Percentiles rank a stretch among this genome's conserved stretches.
phyloP scores from a whole-genome alignment of 1,140 invertebrate genomes.

The Sitobion miscanthi region DNA sequence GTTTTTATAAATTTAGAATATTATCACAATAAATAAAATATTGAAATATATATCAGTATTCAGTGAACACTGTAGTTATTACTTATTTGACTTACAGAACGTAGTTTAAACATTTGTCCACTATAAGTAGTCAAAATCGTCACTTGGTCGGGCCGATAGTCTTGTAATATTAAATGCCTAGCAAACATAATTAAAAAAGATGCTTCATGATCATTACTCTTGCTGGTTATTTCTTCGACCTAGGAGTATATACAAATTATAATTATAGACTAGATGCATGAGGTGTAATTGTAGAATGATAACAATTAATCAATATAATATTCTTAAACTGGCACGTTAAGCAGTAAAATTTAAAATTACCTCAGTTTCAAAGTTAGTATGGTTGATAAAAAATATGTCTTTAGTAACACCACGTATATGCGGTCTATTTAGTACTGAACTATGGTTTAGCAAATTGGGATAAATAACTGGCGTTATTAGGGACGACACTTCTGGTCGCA shows the following conservation, averaged over 20 bases:
- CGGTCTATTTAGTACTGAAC: slow-evolving; percentile 65
- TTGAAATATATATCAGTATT: too few species aligned
- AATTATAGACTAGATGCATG: not conserved
- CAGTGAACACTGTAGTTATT: not conserved
- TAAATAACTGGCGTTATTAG: slow-evolving; percentile 72
- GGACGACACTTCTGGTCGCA: slow-evolving; percentile 71
- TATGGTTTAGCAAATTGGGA: slow-evolving; percentile 66
- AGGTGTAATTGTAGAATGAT: not conserved
- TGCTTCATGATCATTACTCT: slow-evolving; percentile 70
- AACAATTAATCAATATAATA: not conserved
- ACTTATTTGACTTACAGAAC: slow-evolving; percentile 43
- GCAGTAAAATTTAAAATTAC: not conserved
- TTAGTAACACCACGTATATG: slow-evolving; percentile 65
- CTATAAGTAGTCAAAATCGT: slow-evolving; percentile 74
- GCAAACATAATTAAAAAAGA: slow-evolving; percentile 67
- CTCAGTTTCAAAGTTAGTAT: slow-evolving; percentile 64
- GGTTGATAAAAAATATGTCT: slow-evolving; percentile 71
- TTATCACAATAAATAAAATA: not conserved
- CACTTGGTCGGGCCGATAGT: slow-evolving; percentile 68
- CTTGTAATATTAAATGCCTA: slow-evolving; percentile 69
- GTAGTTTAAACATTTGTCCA: slow-evolving; percentile 64
- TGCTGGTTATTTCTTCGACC: slow-evolving; percentile 66
- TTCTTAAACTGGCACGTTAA: not conserved
- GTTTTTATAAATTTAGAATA: not conserved
- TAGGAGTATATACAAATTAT: slow-evolving; percentile 56